These are phyloP conservation scores for Amniataba percoides DNA, from an alignment of 2,797 vertebrate genomes.

Conservation along the genomic window DNA sequence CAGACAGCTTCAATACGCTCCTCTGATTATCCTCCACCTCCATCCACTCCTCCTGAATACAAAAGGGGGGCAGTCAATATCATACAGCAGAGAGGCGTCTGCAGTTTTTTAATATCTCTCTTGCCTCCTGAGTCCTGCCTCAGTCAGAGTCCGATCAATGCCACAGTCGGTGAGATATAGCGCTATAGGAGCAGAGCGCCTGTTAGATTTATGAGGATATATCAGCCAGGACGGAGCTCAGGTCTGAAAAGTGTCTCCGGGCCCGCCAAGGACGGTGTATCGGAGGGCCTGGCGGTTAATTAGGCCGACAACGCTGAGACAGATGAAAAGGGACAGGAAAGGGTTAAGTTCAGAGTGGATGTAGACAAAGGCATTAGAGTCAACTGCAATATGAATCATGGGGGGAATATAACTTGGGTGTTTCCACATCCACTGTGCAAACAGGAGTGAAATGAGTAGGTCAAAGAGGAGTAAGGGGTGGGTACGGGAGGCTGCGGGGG, in stretches of 20 bases:
- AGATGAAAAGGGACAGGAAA: slow-evolving; percentile 50
- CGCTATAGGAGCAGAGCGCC: slow-evolving; percentile 59
- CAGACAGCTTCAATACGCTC: slow-evolving; percentile 62
- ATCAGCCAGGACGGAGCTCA: slow-evolving; percentile 58
- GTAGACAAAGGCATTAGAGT: slow-evolving; percentile 59
- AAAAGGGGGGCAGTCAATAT: slow-evolving; percentile 74
- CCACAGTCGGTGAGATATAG: slow-evolving; percentile 77
- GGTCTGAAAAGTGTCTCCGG: slow-evolving; percentile 63
- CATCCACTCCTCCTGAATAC: slow-evolving; percentile 71
- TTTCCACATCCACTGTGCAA: slow-evolving; percentile 73
- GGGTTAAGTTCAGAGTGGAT: slow-evolving; percentile 53
- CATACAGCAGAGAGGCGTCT: slow-evolving; percentile 67
- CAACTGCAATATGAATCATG: slow-evolving; percentile 55
- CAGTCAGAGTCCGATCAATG: slow-evolving; percentile 80
- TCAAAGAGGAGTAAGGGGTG: slow-evolving; percentile 40
- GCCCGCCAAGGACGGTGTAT: slow-evolving; percentile 53
- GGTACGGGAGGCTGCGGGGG: slow-evolving; percentile 13
- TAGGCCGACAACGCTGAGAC: slow-evolving; percentile 57
- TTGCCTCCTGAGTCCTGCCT: slow-evolving; percentile 76
- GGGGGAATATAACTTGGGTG: slow-evolving; percentile 53
- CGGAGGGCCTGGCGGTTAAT: slow-evolving; percentile 63
- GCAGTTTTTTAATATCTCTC: slow-evolving; percentile 79
- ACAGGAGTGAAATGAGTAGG: slow-evolving; percentile 72
- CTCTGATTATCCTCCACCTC: slow-evolving; percentile 66
- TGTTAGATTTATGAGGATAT: slow-evolving; percentile 77